Percentiles rank a stretch among this genome's conserved stretches.
These are phyloP conservation scores for Sciurus carolinensis DNA, from an alignment of 2,797 vertebrate species.

Conservation along the genomic window DNA sequence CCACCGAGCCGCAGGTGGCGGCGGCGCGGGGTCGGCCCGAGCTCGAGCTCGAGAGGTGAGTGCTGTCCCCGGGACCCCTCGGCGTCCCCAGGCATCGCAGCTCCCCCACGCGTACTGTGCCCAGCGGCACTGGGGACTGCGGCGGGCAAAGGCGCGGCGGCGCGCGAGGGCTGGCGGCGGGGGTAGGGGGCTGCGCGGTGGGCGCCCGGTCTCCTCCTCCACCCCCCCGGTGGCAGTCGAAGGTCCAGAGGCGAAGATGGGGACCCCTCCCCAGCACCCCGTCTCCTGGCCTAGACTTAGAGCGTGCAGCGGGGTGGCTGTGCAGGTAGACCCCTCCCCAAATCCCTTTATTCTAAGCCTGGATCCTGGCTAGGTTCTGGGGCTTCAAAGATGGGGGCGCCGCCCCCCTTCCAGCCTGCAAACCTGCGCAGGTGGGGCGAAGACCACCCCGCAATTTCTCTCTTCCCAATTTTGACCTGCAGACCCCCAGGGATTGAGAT, in stretches of 20 bases:
- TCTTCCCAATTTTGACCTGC: neutral
- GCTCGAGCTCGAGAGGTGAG: conserved; percentile 70
- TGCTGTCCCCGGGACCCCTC: neutral
- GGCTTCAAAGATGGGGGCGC: neutral
- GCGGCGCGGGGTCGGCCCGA: conserved; percentile 59
- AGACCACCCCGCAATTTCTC: neutral
- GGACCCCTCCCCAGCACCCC: too few species aligned
- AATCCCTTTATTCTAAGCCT: conserved; percentile 79
- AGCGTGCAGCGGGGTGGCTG: neutral
- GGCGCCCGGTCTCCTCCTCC: neutral
- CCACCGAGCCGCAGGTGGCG: conserved; percentile 69
- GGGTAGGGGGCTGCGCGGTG: neutral
- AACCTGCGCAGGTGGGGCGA: neutral
- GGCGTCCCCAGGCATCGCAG: neutral
- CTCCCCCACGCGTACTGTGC: neutral
- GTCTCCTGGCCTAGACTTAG: neutral
- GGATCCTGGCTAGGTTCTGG: neutral
- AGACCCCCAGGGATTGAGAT: neutral
- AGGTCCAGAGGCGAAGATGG: neutral
- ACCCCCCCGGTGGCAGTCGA: neutral
- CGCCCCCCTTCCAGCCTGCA: neutral
- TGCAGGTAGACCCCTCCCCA: conserved; percentile 66
- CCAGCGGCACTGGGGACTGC: neutral
- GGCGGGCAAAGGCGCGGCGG: neutral
- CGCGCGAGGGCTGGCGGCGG: neutral